Base-by-base conservation (phyloP, 1,140 invertebrate species). In the Zaprionus capensis region DNA sequence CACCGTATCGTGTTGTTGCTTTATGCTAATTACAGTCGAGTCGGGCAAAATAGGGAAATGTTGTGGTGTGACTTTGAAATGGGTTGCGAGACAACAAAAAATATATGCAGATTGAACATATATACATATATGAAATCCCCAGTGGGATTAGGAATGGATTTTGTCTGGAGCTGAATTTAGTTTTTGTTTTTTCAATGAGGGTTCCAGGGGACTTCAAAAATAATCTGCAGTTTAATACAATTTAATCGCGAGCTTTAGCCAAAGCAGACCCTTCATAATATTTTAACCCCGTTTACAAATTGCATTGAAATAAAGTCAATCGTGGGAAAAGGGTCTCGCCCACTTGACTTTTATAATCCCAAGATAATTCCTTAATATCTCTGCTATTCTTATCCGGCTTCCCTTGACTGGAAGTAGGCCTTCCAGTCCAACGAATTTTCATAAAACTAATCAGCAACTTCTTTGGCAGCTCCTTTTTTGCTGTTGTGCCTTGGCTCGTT, bases 371-470 rank as follows among this genome's bases (percentile, higher is more conserved):
- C 36, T 34, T 57, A 9, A 57, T 28, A 24, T 9, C 2, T 34
- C 31, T 49, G 31, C 65, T 49, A 58, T 67, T 34, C 41, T 58
- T 67, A 67, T 57, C 55, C 34, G 26, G 15, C 12, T 57, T 26
- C 20, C n/a, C 44, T 55, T 24, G 28, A 22, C 26, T 38, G 14
- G 26, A 87, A 74, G 65, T 81, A 78, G 85, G 78, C 70, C 84
- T 88, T 87, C 78, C 84, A 67, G 72, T 22, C 73, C 84, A 87
- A 44, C 84, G 67, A 77, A 51, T 66, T 55, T 38, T 15, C 34
- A 58, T 65, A 73, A 73, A 86, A 80, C 70, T 79, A 82, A 85
- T 82, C 82, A 73, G 82, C 55, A 68, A 68, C 71, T 87, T 87
- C 76, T 80, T 83, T 80, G 51, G 31, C 66, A 70, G 44, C 66